Conservation (phyloP, 2,797 vertebrate genomes). For the Alectoris magna region DNA sequence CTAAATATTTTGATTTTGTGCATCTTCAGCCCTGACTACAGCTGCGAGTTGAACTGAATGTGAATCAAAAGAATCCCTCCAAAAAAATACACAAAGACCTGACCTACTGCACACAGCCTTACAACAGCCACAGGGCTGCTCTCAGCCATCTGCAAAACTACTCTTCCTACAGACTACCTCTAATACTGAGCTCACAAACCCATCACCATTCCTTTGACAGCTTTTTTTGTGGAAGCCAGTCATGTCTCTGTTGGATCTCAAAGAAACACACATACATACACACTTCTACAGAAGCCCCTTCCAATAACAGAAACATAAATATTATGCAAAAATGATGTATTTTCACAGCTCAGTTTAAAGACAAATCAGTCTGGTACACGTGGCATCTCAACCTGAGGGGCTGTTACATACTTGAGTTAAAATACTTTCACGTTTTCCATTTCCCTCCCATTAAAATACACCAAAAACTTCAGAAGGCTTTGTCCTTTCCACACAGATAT, state of each 20-base stretch:
- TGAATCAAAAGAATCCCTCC: background rate
- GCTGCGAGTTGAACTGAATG: fast-evolving
- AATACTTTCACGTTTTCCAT: background rate
- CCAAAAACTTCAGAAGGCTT: background rate
- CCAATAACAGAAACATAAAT: background rate
- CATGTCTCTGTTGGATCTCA: background rate
- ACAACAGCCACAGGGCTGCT: background rate
- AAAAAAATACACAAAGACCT: background rate
- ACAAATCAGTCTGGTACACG: background rate
- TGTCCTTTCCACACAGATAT: background rate
- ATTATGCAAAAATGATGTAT: background rate
- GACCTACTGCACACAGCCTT: background rate
- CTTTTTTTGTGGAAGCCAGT: background rate
- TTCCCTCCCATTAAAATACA: background rate
- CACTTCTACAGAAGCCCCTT: background rate
- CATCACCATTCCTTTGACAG: background rate
- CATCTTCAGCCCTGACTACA: background rate
- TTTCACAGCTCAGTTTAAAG: background rate
- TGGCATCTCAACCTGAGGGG: background rate
- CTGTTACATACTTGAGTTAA: background rate
- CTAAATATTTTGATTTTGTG: background rate
- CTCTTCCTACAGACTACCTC: background rate
- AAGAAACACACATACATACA: background rate
- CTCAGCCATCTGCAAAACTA: background rate
- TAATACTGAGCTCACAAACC: background rate